A percentile compares a stretch with the other conserved stretches of the same genome.
These are phyloP conservation scores for Coilia nasus DNA, from an alignment of 2,797 vertebrate species.

Conservation along the genomic window DNA sequence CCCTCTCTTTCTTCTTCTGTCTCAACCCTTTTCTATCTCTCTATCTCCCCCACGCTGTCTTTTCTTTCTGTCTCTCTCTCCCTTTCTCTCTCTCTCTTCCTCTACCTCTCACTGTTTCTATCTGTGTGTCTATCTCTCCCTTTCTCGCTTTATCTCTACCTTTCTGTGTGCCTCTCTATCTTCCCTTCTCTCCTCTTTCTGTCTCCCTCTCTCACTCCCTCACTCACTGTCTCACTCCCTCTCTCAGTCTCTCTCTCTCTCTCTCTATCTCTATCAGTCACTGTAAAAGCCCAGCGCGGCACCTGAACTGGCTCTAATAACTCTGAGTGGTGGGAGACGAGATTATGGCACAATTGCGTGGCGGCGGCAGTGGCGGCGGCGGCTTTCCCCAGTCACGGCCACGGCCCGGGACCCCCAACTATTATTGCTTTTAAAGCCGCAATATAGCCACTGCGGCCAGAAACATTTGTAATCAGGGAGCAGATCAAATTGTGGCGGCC, in stretches of 20 bases:
- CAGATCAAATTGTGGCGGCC: conserved; percentile 43
- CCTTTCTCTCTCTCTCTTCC: not conserved
- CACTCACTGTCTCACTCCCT: not conserved
- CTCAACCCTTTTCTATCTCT: no score
- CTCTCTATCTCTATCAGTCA: not conserved
- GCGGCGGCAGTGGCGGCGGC: not conserved
- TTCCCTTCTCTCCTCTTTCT: no score
- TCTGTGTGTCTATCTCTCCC: not conserved
- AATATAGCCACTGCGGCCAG: conserved; percentile 48
- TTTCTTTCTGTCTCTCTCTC: not conserved
- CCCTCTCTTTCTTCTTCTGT: no score
- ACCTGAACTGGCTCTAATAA: conserved; percentile 71
- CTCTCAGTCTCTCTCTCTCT: not conserved
- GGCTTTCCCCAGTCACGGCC: conserved; percentile 38
- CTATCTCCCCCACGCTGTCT: no score
- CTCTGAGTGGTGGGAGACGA: conserved; percentile 69
- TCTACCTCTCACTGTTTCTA: not conserved
- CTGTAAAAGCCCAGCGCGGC: conserved; percentile 71
- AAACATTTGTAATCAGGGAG: conserved; percentile 51
- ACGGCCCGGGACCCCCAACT: conserved; percentile 42
- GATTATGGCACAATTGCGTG: conserved; percentile 64
- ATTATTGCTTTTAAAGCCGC: conserved; percentile 55
- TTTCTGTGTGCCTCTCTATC: no score
- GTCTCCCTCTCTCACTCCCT: no score
- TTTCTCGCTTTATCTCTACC: no score